Evolutionary conservation across 2,888 invertebrate species (phyloP), one percentile per base, ranked within the genome.

Genomic region (Sialis lutaria): DNA sequence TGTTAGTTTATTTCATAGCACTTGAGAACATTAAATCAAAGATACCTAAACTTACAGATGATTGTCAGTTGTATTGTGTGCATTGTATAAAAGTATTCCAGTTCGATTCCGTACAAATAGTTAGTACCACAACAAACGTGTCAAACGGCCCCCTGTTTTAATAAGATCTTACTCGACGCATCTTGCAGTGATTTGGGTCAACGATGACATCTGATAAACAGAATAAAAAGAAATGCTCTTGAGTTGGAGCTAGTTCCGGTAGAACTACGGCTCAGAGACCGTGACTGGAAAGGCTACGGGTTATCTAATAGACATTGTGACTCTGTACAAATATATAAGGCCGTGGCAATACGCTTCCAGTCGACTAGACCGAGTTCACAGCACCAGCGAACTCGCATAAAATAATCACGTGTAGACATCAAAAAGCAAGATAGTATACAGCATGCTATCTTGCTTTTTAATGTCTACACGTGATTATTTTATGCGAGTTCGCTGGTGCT

Each of bases 181-280:
- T 91, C 92, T 3, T 92, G 92, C 58, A 90, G 89, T 67, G 89
- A 80, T 0, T 65, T 90, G 42, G 92, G 92, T 1, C 87, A 88
- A 64, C 71, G 92, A 50, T 91, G 92, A 0, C 76, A 80, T 54
- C 59, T 86, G 13, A 58, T 60, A 1, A 79, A 77, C 59, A 72
- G 69, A 51, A 75, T 81, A 55, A 70, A 73, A 0, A 58, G 70
- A 1, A 77, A 76, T 58, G 77, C 82, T 62, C 62, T 89, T 8
- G 67, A 71, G 49, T 57, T 91, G 37, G 58, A 67, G 52, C 65
- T 91, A 35, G 64, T 73, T 8, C 66, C 73, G 33, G 71, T 81
- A 8, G 63, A 62, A 37, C 76, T 80, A 1, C 63, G 72, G 45
- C 63, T 77, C 10, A 82, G 81, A 2, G 74, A 74, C 1, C 62